Base-by-base conservation (phyloP, 2,888 invertebrate genomes). In the Gnatocerus cornutus region DNA sequence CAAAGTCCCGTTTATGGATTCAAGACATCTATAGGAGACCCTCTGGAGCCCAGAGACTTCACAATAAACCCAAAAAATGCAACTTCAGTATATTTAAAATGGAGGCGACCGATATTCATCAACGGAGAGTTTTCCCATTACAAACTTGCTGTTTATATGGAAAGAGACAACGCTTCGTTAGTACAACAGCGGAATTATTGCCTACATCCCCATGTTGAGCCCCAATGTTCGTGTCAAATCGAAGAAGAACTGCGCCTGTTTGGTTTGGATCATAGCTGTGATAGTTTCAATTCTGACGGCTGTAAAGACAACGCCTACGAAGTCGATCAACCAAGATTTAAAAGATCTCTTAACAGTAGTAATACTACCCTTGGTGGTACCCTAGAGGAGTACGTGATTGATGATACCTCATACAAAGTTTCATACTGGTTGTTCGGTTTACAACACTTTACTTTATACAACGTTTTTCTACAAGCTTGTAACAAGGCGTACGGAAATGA, bases 381-480 rank as follows among this genome's bases (percentile, higher is more conserved):
- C n/a, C n/a, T n/a, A n/a, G n/a, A n/a, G n/a, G n/a, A n/a, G n/a
- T n/a, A n/a, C n/a, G n/a, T n/a, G n/a, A n/a, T n/a, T n/a, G n/a
- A n/a, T n/a, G n/a, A n/a, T n/a, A n/a, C n/a, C n/a, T n/a, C n/a
- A 10, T n/a, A 7, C 3, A 12, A 10, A 58, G 21, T 4, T 27
- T 29, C 2, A 21, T 4, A 4, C 12, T 13, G 29, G 14, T 59
- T 14, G 16, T 5, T 30, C n/a, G 21, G 21, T 6, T 13, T 59
- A 0, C 7, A 30, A 9, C 59, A 12, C n/a, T 59, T 33, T 9
- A 59, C 59, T 9, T 3, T 45, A 5, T 59, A 59, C 16, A 33
- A 33, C 5, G 46, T 59, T 9, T 59, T 21, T 10, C 5, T 59
- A 16, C 12, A 41, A 37, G 59, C 59, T 45, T 59, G 59, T 37